A percentile compares a stretch with the other conserved stretches of the same genome.
phyloP scores from a whole-genome alignment of 2,113 vertebrate species.

The Crotalus horridus region DNA sequence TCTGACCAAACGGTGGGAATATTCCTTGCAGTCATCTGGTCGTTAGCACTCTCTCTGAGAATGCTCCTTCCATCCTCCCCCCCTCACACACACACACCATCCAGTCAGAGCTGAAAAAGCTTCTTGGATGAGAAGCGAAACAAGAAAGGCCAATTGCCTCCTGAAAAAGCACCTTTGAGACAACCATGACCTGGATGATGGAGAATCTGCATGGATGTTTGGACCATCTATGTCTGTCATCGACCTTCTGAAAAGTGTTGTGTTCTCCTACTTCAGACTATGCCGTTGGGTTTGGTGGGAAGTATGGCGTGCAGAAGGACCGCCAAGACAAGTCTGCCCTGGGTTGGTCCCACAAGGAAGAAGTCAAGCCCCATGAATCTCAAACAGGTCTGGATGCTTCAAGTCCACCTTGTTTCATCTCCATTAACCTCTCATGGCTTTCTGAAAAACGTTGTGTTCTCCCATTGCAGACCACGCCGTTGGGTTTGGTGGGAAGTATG shows the following conservation, averaged over 20 bases:
- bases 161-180: background rate
- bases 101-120: background rate
- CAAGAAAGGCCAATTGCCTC: background rate
- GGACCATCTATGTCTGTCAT: background rate
- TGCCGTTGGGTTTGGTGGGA: conserved; percentile 65
- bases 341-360: conserved; percentile 67
- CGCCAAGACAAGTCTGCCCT: conserved; percentile 76
- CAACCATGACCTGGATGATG: background rate
- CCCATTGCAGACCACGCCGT: conserved; percentile 58
- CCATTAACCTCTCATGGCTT: background rate
- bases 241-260: background rate
- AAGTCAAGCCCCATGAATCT: conserved; percentile 29
- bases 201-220: background rate
- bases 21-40: background rate
- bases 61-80: background rate
- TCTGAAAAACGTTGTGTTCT: background rate
- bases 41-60: background rate
- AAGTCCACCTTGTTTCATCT: background rate
- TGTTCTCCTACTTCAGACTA: conserved; percentile 52
- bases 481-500: conserved; percentile 74
- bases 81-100: background rate
- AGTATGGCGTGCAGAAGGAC: conserved; percentile 81
- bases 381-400: conserved; percentile 46
- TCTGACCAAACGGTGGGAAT: background rate
- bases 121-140: background rate